Percentiles rank a stretch among this genome's conserved stretches.
Conservation (phyloP, 2,888 invertebrate species). For the Clostera curtula region DNA sequence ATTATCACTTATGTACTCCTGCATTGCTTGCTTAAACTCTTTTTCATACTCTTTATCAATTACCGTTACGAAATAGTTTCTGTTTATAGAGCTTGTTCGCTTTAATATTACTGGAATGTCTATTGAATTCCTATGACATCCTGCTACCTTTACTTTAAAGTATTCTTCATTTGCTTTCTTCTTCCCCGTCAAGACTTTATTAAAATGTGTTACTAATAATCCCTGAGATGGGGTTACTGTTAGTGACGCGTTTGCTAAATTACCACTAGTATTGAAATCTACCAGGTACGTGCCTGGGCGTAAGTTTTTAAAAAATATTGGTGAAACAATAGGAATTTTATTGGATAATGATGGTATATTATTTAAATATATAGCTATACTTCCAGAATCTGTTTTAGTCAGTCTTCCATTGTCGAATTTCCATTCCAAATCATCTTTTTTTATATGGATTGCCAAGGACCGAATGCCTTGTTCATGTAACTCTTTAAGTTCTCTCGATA, state of each 20-base stretch:
- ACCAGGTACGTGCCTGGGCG: constrained; percentile 21
- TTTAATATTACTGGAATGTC: constrained; percentile 34
- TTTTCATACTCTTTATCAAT: constrained; percentile 54
- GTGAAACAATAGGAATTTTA: constrained; percentile 16
- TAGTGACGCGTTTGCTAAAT: constrained; percentile 24
- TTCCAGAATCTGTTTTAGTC: constrained; percentile 26
- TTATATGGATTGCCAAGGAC: constrained; percentile 16
- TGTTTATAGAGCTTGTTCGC: constrained; percentile 37
- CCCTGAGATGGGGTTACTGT: constrained; percentile 25
- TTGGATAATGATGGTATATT: constrained; percentile 14
- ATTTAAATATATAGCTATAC: constrained; percentile 23
- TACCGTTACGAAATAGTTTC: constrained; percentile 36
- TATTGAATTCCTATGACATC: constrained; percentile 13
- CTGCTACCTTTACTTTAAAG: constrained; percentile 29
- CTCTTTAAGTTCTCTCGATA: constrained; percentile 10
- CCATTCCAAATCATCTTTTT: constrained; percentile 15
- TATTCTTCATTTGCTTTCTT: constrained; percentile 5
- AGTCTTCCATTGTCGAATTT: constrained; percentile 16
- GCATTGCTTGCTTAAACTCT: constrained; percentile 25
- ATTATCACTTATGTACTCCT: constrained; percentile 21
- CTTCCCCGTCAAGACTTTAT: too few relatives aligned
- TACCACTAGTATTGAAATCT: constrained; percentile 9
- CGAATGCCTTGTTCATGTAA: constrained; percentile 11
- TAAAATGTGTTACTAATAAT: constrained; percentile 21
- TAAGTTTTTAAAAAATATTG: constrained; percentile 21